Evolutionary conservation across 2,113 vertebrate species (phyloP), one percentile per base, ranked within the genome.

Genomic region (Raphicerus campestris): DNA sequence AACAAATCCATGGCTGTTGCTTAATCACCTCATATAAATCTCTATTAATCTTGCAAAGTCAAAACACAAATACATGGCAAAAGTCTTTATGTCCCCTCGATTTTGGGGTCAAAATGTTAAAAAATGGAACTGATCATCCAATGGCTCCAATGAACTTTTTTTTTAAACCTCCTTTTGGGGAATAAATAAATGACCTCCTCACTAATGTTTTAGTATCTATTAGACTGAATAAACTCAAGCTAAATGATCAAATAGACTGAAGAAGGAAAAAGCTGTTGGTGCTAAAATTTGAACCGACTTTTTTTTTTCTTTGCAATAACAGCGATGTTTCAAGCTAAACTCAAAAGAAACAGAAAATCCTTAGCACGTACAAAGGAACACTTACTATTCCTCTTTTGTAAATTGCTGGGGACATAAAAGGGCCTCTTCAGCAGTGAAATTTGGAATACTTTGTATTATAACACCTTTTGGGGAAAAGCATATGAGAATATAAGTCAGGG

Each of bases 1-100:
- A 96, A 83, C 78, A 97, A 95, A 87, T 84, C 92, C 82, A 56
- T 66, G 92, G 75, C 83, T 87, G 89, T 94, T 95, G 94, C 86
- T 94, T 96, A 98, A 87, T 81, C 86, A 94, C 89, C 78, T 96
- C 94, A 87, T 91, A 97, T 96, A 97, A 98, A 93, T 94, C 91
- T 96, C 93, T 96, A 97, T 97, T 98, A 97, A 95, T 98, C 97
- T 95, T 94, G 91, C 63, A 94, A 95, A 98, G 91, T 96, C 93
- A 96, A 98, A 98, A 95, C 73, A 98, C 66, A 92, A 97, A 97
- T 95, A 95, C 49, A 97, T 16, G 87, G 96, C 83, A 95, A 96
- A 96, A 96, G 91, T 95, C 89, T n/a, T n/a, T 95, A 91, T 84
- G 91, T 89, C 89, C 66, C 93, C 89, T 97, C 84, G 51, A 96